Percentiles rank a stretch among this genome's conserved stretches.
Conservation (phyloP, 2,113 vertebrate species). For the Mesocricetus auratus region DNA sequence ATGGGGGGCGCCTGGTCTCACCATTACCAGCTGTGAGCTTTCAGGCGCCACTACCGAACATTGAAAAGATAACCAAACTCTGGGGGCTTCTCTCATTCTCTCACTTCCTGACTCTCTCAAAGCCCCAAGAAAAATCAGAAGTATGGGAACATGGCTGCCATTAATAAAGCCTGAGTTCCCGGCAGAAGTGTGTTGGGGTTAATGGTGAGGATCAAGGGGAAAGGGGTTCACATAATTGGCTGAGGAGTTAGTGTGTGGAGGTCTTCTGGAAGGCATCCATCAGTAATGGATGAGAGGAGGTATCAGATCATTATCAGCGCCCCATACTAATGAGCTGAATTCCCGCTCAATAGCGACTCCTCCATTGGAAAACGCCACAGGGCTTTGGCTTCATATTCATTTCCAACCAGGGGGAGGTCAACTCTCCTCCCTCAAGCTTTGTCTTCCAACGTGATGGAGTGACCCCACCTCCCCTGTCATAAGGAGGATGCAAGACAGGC, state of each 20-base stretch:
- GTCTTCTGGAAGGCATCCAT: slow-evolving; percentile 58
- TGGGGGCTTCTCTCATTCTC: background rate
- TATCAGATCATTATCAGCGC: slow-evolving; percentile 38
- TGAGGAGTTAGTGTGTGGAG: slow-evolving; percentile 37
- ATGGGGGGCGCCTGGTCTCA: background rate
- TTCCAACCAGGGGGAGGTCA: background rate
- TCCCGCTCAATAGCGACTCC: background rate
- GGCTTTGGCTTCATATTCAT: slow-evolving; percentile 28
- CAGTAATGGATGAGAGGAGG: slow-evolving; percentile 52
- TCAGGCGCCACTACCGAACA: background rate
- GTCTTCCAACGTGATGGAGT: background rate
- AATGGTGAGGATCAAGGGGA: slow-evolving; percentile 13
- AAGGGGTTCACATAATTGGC: background rate
- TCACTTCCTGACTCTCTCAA: background rate
- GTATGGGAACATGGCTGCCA: background rate
- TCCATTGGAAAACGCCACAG: background rate
- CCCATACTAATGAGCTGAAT: background rate
- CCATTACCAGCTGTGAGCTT: background rate
- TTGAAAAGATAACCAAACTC: background rate
- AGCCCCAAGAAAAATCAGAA: slow-evolving; percentile 35
- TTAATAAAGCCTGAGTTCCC: slow-evolving; percentile 44
- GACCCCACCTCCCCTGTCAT: background rate
- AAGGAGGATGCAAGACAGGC: slow-evolving; percentile 22
- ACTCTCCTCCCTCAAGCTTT: slow-evolving; percentile 40
- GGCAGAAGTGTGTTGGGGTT: slow-evolving; percentile 37